Percentiles rank a stretch among this genome's conserved stretches.
These are phyloP conservation scores for Charina bottae DNA, from an alignment of 2,113 vertebrate species.

Conservation along the genomic window DNA sequence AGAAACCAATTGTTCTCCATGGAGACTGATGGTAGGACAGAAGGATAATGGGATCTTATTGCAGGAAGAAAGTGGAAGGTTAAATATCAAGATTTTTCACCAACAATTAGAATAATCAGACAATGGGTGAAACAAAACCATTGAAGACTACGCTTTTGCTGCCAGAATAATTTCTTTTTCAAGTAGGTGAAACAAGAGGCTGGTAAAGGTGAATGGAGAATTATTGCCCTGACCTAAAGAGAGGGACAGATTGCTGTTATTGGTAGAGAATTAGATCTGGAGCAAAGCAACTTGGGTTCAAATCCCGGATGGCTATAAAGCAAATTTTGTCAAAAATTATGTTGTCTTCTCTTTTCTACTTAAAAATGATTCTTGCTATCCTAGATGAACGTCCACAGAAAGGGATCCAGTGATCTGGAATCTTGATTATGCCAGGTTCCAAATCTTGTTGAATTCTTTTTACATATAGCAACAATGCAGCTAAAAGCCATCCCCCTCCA, in stretches of 20 bases:
- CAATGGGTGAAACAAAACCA: background rate
- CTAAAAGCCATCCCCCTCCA: background rate
- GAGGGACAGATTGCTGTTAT: background rate
- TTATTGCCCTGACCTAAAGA: background rate
- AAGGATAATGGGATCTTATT: constrained; percentile 28
- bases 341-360: background rate
- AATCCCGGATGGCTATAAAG: background rate
- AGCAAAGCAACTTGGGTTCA: background rate
- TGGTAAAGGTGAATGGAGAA: background rate
- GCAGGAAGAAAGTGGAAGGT: constrained; percentile 29
- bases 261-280: background rate
- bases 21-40: constrained; percentile 26
- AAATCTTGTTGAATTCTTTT: background rate
- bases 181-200: background rate
- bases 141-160: background rate
- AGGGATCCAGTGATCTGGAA: background rate
- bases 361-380: background rate
- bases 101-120: constrained; percentile 12
- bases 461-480: background rate
- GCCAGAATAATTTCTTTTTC: no score
- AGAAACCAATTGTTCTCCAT: constrained; percentile 41
- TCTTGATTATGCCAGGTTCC: background rate
- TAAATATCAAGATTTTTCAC: constrained; percentile 23
- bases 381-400: background rate
- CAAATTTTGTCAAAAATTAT: background rate